Base-by-base conservation (phyloP, 2,113 vertebrate species). In the Lanius ludovicianus region DNA sequence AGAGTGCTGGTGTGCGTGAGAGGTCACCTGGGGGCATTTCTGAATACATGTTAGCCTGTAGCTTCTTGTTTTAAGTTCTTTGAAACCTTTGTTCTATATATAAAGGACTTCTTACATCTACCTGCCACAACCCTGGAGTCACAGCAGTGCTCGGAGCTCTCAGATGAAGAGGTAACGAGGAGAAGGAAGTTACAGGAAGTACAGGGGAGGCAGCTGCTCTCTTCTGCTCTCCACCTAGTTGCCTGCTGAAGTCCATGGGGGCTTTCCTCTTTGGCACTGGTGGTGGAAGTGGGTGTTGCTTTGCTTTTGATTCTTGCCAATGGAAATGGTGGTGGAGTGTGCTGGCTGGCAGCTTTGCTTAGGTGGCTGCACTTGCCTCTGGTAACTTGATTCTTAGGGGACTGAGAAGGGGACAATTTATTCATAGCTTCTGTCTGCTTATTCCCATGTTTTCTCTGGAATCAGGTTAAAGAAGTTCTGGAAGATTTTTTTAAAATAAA, bases 61-160 rank as follows among this genome's bases (percentile, higher is more conserved):
- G 67, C 46, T 84, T 67, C 79, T 87, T 68, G 63, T 59, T 81
- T 86, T 56, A 92, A 67, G 90, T 86, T 97, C 75, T 97, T 80
- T 87, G 85, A 82, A 92, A 92, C 91, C 94, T 98, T 98, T 98
- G 95, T 98, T 98, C 97, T 98, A 82, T 97, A 95, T 96, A 95
- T 97, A 95, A 99, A 99, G 99, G 98, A 97, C 98, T 97, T 98
- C 99, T 97, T 99, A 98, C 98, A 92, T 98, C 97, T 98, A 98
- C 98, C 96, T 84, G 96, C 98, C 99, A 5, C 95, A 97, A 97
- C 95, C 94, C 94, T 98, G 99, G 99, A 98, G 44, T 91, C 96
- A 52, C 91, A 96, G 92, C 57, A 96, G 97, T 90, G 97, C 94
- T 95, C 20, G 71, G 91, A 95, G 37, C 85, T 89, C 96, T 91